Evolutionary conservation across 1,140 invertebrate genomes (phyloP).

Genomic region (Laodelphax striatellus): DNA sequence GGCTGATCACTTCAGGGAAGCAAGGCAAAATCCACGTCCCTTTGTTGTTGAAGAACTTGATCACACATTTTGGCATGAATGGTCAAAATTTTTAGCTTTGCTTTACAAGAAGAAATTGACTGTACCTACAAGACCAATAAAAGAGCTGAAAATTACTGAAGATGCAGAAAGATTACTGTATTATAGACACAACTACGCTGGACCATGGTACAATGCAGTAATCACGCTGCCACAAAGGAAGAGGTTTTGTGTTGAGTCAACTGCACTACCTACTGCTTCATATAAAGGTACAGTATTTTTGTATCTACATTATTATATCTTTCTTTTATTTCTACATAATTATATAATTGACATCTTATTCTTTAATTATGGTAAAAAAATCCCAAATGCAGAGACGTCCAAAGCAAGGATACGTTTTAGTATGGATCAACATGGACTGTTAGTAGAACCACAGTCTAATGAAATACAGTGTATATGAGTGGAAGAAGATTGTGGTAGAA

Average conservation of each 20-base stretch:
- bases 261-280: constrained; percentile 6
- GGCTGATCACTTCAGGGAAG: constrained; percentile 5
- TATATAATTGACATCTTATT: too few relatives aligned
- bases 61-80: background rate
- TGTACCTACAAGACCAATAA: constrained; percentile 9
- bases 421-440: too few relatives aligned
- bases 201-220: constrained; percentile 1
- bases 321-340: too few relatives aligned
- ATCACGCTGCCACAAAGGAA: constrained; percentile 2
- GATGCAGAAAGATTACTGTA: constrained; percentile 6
- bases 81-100: constrained; percentile 1
- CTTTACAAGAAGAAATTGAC: constrained; percentile 1
- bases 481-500: too few relatives aligned
- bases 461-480: too few relatives aligned
- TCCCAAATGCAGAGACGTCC: too few relatives aligned
- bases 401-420: too few relatives aligned
- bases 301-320: too few relatives aligned
- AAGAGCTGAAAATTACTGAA: constrained; percentile 3
- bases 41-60: constrained; percentile 10
- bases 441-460: too few relatives aligned
- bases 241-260: background rate
- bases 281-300: background rate
- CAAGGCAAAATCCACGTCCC: constrained; percentile 11
- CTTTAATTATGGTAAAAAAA: too few relatives aligned
- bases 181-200: constrained; percentile 8